phyloP scores from a whole-genome alignment of 2,797 vertebrate species.

The Cynodonichthys magdalenae region DNA sequence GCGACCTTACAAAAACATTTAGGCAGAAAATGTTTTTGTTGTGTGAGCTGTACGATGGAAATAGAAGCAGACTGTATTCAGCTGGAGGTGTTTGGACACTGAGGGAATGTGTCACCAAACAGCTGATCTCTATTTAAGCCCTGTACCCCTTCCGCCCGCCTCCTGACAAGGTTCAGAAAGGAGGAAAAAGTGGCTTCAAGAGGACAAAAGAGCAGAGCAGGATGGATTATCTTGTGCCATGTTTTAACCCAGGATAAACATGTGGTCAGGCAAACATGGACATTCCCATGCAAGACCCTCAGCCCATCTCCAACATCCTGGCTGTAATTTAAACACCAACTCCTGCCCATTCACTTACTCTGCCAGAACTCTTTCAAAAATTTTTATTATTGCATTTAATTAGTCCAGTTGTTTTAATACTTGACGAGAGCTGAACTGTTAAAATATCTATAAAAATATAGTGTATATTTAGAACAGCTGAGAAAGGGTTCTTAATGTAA shows the following conservation, averaged over 20 bases:
- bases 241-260: constrained; percentile 66
- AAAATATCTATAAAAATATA: constrained; percentile 45
- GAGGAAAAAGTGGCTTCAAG: constrained; percentile 27
- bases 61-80: constrained; percentile 15
- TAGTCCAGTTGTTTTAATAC: constrained; percentile 75
- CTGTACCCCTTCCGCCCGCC: constrained; percentile 10
- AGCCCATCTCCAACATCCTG: constrained; percentile 43
- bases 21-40: not conserved
- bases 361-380: constrained; percentile 67
- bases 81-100: constrained; percentile 19
- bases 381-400: constrained; percentile 68
- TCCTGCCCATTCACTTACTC: constrained; percentile 25
- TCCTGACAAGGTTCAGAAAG: constrained; percentile 32
- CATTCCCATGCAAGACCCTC: constrained; percentile 51
- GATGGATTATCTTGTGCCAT: constrained; percentile 61
- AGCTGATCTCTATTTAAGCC: constrained; percentile 36
- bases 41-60: not conserved
- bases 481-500: constrained; percentile 39
- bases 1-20: not conserved
- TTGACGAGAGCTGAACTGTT: constrained; percentile 31
- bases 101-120: constrained; percentile 10
- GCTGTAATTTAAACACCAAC: constrained; percentile 46
- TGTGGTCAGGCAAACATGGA: constrained; percentile 55
- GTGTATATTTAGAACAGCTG: constrained; percentile 1
- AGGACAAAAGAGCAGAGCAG: constrained; percentile 60